Percentiles rank a stretch among this genome's conserved stretches.
Evolutionary conservation across 2,113 vertebrate genomes (phyloP).

Genomic region (Hiodon tergisus): DNA sequence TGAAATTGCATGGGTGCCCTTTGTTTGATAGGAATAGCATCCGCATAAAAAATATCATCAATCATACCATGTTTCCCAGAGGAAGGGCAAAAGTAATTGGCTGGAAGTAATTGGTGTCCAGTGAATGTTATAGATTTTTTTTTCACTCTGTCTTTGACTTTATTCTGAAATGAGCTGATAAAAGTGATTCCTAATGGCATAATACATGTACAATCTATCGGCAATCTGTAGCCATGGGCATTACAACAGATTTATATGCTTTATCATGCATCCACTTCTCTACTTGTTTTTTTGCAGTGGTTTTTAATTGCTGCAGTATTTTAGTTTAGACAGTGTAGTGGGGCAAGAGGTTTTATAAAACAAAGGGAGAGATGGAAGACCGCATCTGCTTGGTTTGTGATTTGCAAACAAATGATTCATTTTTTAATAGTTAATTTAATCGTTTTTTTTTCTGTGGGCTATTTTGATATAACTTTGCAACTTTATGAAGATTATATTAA

Average conservation of each 20-base stretch:
- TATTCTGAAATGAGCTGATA: conserved; percentile 9
- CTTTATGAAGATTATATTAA: no score
- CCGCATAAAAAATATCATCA: conserved; percentile 38
- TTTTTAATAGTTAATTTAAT: no score
- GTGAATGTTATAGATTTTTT: conserved; percentile 27
- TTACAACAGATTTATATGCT: neutral
- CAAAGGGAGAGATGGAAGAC: neutral
- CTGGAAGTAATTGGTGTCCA: conserved; percentile 10
- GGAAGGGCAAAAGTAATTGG: conserved; percentile 19
- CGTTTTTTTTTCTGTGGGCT: no score
- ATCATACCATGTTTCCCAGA: conserved; percentile 23
- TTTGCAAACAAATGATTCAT: no score
- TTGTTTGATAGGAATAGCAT: conserved; percentile 28
- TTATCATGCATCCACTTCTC: neutral
- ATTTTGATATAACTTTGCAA: no score
- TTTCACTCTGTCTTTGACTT: neutral
- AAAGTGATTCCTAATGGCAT: neutral
- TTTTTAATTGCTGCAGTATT: neutral
- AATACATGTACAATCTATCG: neutral
- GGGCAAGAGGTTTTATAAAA: neutral
- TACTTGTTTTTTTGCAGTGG: neutral
- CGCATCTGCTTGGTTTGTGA: no score
- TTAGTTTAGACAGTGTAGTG: neutral
- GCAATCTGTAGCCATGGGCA: neutral
- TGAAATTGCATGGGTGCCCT: conserved; percentile 33